Evolutionary conservation across 1,140 invertebrate genomes (phyloP), one percentile per base, ranked within the genome.

Genomic region (Lepidurus apus): DNA sequence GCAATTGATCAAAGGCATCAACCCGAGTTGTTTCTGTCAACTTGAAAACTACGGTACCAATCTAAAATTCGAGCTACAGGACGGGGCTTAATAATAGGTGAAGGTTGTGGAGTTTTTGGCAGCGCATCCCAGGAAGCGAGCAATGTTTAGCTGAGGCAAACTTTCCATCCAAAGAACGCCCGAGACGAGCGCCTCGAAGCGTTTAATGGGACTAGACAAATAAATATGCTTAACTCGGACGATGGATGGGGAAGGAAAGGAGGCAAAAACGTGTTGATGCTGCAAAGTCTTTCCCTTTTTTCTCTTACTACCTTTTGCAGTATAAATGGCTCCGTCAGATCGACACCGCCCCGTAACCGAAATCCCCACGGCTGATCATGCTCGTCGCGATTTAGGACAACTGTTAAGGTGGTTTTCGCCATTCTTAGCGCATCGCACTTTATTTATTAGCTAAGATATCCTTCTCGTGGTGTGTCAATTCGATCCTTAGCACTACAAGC

Each of bases 281-380:
- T 47, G 42, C 17, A 79, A 17, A 44, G 26, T 47, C 17, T 47
- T 65, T 11, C 53, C 21, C 45, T 7, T 65, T 65, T 17, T 65
- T 65, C 21, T 21, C 17, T 42, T 83, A 84, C 91, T 90, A 97
- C 95, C 90, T 93, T 93, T 82, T 95, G 95, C 84, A 98, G 91
- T 84, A 95, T 91, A 82, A 98, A 89, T 77, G 95, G 93, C n/a
- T 92, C 91, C 82, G 91, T 90, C 82, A 96, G 89, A 89, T 97
- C 95, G 80, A 90, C 89, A 80, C 95, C 95, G 81, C 95, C 95
- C 80, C 95, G 93, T 79, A 97, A 88, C 81, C 95, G 90, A 82
- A 97, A 93, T 75, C 95, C 95, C 95, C 95, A 98, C 81, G 93
- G 92, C 81, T 90, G 91, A 81, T 89, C 88, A 80, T 88, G 88